Conservation (phyloP, 2,113 vertebrate genomes). For the Onychostruthus taczanowskii region DNA sequence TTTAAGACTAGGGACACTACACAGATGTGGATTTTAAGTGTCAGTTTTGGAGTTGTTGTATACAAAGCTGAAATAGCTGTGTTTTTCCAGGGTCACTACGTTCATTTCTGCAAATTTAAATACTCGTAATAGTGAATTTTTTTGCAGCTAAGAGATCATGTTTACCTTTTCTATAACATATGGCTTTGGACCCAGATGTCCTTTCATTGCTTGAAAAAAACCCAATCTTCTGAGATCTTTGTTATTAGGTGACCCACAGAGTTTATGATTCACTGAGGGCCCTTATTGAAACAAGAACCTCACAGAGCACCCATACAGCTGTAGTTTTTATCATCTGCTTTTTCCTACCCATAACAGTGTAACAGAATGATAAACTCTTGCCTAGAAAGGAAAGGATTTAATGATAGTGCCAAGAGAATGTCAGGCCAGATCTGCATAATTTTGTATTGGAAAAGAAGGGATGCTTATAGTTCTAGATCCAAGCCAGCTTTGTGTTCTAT, state of each 20-base stretch:
- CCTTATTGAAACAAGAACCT: background rate
- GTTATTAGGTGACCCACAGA: background rate
- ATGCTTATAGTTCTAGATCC: background rate
- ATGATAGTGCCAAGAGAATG: background rate
- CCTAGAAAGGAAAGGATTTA: background rate
- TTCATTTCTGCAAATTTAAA: background rate
- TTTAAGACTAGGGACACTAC: background rate
- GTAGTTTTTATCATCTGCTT: background rate
- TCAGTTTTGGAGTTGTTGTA: background rate
- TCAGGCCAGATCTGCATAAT: background rate
- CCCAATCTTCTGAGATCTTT: background rate
- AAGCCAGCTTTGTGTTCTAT: background rate
- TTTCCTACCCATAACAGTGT: background rate
- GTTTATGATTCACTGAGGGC: background rate
- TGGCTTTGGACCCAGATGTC: background rate
- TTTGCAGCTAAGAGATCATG: background rate
- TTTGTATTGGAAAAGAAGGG: background rate
- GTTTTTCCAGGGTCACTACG: background rate
- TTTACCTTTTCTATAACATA: background rate
- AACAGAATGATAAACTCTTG: background rate
- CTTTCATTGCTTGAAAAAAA: background rate
- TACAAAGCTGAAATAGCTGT: background rate
- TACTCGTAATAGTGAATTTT: fast-evolving
- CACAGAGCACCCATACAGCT: background rate
- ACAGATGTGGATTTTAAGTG: background rate